Conservation (phyloP, 2,888 invertebrate species). For the Octonoba sinensis region DNA sequence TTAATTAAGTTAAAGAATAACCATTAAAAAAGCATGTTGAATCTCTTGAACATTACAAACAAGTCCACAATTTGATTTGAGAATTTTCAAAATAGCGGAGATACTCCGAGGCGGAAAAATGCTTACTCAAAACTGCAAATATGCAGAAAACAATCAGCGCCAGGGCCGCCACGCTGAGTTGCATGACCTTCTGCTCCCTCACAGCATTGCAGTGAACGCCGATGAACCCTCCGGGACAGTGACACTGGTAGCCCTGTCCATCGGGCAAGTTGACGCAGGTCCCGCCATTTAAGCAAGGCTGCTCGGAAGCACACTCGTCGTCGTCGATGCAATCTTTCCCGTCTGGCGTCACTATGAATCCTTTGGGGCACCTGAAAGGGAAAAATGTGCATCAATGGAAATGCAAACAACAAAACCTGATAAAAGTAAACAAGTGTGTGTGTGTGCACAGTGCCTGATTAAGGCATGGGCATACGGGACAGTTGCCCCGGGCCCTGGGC, state of each 20-base stretch:
- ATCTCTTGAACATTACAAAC: too few relatives aligned
- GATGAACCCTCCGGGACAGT: conserved; percentile 64
- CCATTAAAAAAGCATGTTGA: too few relatives aligned
- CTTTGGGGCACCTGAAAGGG: conserved; percentile 50
- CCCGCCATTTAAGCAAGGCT: conserved; percentile 90
- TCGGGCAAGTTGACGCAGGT: conserved; percentile 82
- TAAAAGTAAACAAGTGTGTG: not conserved
- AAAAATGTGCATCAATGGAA: not conserved
- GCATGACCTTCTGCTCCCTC: conserved; percentile 68
- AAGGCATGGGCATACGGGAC: too few relatives aligned
- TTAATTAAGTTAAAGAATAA: too few relatives aligned
- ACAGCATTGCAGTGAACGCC: conserved; percentile 67
- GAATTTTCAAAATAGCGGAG: too few relatives aligned
- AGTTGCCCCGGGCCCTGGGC: too few relatives aligned
- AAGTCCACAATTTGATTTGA: too few relatives aligned
- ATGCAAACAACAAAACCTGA: not conserved
- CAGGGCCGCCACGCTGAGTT: conserved; percentile 74
- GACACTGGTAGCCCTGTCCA: conserved; percentile 65
- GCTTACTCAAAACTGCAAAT: conserved; percentile 85
- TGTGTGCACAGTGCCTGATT: not conserved
- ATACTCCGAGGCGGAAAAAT: not conserved
- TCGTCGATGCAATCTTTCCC: conserved; percentile 66
- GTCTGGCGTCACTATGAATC: conserved; percentile 43
- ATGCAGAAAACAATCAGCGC: conserved; percentile 91
- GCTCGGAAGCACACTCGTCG: conserved; percentile 66